phyloP scores from a whole-genome alignment of 1,140 invertebrate genomes.

The Solenopsis fugax region DNA sequence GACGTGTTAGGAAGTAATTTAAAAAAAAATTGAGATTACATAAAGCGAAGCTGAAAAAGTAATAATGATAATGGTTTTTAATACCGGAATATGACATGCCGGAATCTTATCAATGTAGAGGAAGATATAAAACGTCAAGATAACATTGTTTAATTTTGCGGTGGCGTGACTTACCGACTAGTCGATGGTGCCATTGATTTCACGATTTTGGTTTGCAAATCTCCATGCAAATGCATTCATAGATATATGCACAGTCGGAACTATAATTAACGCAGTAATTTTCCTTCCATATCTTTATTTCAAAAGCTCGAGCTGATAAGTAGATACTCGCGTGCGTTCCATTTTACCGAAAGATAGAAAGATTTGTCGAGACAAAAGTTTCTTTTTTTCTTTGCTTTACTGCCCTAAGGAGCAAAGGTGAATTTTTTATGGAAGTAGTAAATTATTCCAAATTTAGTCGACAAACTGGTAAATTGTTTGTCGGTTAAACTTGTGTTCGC shows the following conservation, averaged over 20 bases:
- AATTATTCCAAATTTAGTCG: no score
- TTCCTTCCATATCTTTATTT: not conserved
- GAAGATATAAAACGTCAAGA: not conserved
- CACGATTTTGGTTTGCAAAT: not conserved
- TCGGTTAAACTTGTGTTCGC: no score
- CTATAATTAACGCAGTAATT: not conserved
- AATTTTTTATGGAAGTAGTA: no score
- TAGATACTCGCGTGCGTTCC: not conserved
- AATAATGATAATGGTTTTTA: not conserved
- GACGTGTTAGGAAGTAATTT: no score
- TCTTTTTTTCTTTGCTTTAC: not conserved
- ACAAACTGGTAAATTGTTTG: no score
- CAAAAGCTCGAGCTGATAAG: not conserved
- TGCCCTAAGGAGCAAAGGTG: not conserved
- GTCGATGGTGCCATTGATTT: not conserved
- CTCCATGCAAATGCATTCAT: not conserved
- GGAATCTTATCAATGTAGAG: conserved; percentile 13
- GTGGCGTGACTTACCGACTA: not conserved
- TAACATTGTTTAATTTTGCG: not conserved
- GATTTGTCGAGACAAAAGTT: not conserved
- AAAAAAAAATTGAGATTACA: not conserved
- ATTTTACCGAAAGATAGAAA: not conserved
- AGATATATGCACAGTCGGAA: not conserved
- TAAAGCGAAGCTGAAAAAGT: not conserved
- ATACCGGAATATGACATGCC: not conserved